Conservation (phyloP, 1,140 invertebrate species). For the Thalassaphorura encarpata region DNA sequence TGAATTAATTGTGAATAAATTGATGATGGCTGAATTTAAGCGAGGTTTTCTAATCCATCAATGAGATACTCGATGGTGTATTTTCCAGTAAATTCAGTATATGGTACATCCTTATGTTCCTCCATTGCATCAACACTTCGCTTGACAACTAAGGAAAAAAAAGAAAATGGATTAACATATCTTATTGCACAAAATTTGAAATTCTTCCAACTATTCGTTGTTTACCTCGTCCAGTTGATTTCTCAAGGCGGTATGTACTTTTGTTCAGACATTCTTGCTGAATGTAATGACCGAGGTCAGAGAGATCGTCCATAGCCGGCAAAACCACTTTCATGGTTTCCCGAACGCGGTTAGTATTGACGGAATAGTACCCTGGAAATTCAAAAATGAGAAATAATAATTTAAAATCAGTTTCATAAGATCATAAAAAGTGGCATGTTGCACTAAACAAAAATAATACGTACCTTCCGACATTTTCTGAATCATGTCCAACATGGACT, state of each 20-base stretch:
- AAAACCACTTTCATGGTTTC: constrained; percentile 64
- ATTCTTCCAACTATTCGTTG: background rate
- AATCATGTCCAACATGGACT: constrained; percentile 63
- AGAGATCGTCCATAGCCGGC: constrained; percentile 57
- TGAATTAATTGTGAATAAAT: background rate
- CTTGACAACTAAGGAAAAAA: constrained; percentile 55
- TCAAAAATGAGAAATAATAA: background rate
- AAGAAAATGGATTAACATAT: constrained; percentile 9
- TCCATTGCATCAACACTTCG: constrained; percentile 47
- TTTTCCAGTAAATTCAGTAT: constrained; percentile 64
- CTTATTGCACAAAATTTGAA: constrained; percentile 3
- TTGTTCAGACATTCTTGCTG: constrained; percentile 55
- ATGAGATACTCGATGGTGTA: constrained; percentile 60
- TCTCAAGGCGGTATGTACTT: constrained; percentile 63
- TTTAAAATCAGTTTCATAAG: background rate
- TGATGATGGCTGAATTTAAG: background rate
- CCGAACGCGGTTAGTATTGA: constrained; percentile 63
- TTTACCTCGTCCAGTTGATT: constrained; percentile 46
- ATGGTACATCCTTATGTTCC: constrained; percentile 48
- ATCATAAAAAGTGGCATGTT: background rate
- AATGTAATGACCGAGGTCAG: constrained; percentile 56
- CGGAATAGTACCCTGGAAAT: constrained; percentile 62
- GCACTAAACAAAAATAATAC: constrained; percentile 10
- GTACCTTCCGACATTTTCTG: constrained; percentile 62
- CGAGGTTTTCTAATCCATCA: constrained; percentile 51